A percentile compares a stretch with the other conserved stretches of the same genome.
phyloP scores from a whole-genome alignment of 1,140 invertebrate genomes.

The Doryteuthis pealeii region DNA sequence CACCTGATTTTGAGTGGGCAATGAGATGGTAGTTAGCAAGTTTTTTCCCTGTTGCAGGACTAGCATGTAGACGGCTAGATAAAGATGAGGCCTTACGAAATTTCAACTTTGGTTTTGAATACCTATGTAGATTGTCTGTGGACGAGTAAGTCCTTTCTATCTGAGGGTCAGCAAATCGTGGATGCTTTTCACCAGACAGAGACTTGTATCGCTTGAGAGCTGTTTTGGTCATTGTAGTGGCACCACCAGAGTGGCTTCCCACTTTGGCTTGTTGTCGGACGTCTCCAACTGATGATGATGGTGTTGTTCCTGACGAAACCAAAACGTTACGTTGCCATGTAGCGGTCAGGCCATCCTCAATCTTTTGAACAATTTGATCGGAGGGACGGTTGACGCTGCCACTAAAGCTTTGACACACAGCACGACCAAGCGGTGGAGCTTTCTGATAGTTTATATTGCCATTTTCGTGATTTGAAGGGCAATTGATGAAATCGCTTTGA shows the following conservation, averaged over 20 bases:
- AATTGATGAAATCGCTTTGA: constrained; percentile 18
- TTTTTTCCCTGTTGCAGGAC: constrained; percentile 54
- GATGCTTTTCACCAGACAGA: constrained; percentile 46
- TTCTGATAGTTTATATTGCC: constrained; percentile 21
- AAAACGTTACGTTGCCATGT: constrained; percentile 48
- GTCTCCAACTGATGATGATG: constrained; percentile 10
- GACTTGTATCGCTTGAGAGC: constrained; percentile 61
- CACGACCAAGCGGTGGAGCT: constrained; percentile 20
- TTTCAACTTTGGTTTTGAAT: constrained; percentile 50
- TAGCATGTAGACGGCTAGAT: constrained; percentile 53
- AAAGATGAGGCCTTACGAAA: constrained; percentile 55
- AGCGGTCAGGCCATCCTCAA: constrained; percentile 45
- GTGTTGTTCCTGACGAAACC: constrained; percentile 36
- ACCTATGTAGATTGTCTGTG: constrained; percentile 53
- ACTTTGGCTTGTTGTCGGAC: not conserved
- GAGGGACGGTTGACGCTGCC: constrained; percentile 24
- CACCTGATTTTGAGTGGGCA: constrained; percentile 54
- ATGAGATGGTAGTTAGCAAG: constrained; percentile 56
- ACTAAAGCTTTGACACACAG: constrained; percentile 2
- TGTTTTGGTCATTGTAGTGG: constrained; percentile 18
- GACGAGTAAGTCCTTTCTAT: constrained; percentile 49
- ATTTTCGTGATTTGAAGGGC: constrained; percentile 17
- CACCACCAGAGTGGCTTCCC: constrained; percentile 16
- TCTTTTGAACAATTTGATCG: constrained; percentile 50
- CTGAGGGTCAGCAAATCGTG: constrained; percentile 39